These are phyloP conservation scores for Bombus soroeensis DNA, from an alignment of 1,140 invertebrate genomes.

Conservation along the genomic window DNA sequence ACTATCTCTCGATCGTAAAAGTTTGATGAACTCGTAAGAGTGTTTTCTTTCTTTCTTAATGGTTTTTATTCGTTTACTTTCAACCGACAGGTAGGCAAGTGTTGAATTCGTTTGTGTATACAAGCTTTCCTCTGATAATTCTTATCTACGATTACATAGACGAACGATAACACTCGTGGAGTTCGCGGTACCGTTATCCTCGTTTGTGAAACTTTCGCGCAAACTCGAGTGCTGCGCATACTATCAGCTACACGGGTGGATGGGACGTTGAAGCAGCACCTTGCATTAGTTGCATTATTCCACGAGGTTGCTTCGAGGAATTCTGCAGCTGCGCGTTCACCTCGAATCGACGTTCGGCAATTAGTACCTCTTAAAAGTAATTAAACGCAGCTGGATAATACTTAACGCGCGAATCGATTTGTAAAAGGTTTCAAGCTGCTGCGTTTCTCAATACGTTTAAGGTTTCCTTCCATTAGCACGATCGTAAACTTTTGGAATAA, in stretches of 20 bases:
- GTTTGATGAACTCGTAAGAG: background rate
- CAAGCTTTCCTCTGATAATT: constrained; percentile 22
- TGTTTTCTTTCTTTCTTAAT: background rate
- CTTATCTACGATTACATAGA: constrained; percentile 52
- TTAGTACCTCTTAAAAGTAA: constrained; percentile 8
- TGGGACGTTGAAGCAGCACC: constrained; percentile 3
- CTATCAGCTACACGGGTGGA: background rate
- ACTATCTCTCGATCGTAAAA: background rate
- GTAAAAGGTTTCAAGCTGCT: background rate
- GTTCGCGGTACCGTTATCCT: constrained; percentile 61
- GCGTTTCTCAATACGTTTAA: background rate
- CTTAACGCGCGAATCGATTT: background rate
- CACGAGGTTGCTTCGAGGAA: background rate
- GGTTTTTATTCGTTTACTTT: background rate
- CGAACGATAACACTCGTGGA: constrained; percentile 52
- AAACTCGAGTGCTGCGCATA: constrained; percentile 16
- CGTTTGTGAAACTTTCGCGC: constrained; percentile 57
- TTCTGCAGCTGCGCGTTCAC: too few relatives aligned
- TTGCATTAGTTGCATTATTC: constrained; percentile 25
- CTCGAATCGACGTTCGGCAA: background rate
- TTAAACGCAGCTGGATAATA: background rate
- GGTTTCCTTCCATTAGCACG: background rate
- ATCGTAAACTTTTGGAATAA: background rate
- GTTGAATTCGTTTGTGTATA: background rate
- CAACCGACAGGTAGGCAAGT: background rate